A percentile compares a stretch with the other conserved stretches of the same genome.
These are phyloP conservation scores for Nesoenas mayeri DNA, from an alignment of 2,113 vertebrate species.

Conservation along the genomic window DNA sequence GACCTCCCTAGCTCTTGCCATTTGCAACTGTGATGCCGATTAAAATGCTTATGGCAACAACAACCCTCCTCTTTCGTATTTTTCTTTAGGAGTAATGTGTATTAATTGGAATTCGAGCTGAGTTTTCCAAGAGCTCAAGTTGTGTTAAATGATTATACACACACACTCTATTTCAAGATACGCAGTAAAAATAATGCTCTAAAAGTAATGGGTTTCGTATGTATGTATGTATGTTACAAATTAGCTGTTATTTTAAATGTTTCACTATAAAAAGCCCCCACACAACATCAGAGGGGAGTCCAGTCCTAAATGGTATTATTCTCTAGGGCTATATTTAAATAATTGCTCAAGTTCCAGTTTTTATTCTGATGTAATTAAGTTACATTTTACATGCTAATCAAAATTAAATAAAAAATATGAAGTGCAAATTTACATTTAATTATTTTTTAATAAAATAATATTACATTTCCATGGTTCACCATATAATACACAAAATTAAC, in stretches of 20 bases:
- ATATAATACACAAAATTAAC: background rate
- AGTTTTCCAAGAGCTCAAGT: slow-evolving; percentile 16
- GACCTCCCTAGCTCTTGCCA: background rate
- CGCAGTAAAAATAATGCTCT: slow-evolving; percentile 26
- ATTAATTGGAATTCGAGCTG: background rate
- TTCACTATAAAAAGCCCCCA: slow-evolving; percentile 5
- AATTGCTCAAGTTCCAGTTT: slow-evolving; percentile 32
- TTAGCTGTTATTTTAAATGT: slow-evolving; percentile 58
- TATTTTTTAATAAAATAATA: slow-evolving; percentile 1
- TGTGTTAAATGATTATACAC: slow-evolving; percentile 10
- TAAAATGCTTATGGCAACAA: background rate
- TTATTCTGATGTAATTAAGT: slow-evolving; percentile 35
- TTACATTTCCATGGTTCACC: background rate
- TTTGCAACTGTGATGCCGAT: background rate
- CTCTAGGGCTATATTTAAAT: slow-evolving; percentile 45
- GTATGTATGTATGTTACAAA: slow-evolving; percentile 45
- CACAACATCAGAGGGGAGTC: slow-evolving; percentile 25
- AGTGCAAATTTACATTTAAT: slow-evolving; percentile 19
- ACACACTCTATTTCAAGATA: slow-evolving; percentile 24
- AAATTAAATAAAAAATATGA: slow-evolving; percentile 30
- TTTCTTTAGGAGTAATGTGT: slow-evolving; percentile 17
- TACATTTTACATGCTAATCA: slow-evolving; percentile 2
- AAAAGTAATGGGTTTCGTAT: slow-evolving; percentile 50
- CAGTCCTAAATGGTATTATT: background rate
- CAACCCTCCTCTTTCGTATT: background rate